phyloP scores from a whole-genome alignment of 2,888 invertebrate genomes.

The Scaptomyza parva region DNA sequence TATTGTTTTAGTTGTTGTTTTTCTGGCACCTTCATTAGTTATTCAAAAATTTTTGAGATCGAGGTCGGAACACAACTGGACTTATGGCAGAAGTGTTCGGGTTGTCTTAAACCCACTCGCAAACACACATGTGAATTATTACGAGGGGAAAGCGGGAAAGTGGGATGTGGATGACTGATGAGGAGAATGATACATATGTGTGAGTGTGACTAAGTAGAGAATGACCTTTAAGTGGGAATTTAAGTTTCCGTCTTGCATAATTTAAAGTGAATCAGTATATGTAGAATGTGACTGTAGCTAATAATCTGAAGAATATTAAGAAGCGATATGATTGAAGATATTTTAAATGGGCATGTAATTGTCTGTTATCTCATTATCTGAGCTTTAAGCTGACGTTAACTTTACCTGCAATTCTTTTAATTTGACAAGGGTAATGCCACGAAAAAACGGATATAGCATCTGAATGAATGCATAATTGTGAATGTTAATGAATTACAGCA shows the following conservation, averaged over 20 bases:
- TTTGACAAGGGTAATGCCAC: constrained; percentile 61
- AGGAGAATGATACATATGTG: constrained; percentile 5
- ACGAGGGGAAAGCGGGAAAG: neutral
- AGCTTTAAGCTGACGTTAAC: constrained; percentile 7
- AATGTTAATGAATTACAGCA: constrained; percentile 56
- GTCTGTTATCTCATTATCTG: neutral
- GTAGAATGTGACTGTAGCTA: constrained; percentile 1
- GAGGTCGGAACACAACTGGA: constrained; percentile 68
- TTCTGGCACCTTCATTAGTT: constrained; percentile 79
- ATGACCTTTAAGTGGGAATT: constrained; percentile 23
- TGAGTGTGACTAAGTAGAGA: constrained; percentile 18
- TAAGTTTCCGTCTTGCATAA: constrained; percentile 3
- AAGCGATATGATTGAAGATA: too few species aligned
- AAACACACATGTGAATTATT: constrained; percentile 61
- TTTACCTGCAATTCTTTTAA: constrained; percentile 46
- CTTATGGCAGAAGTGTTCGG: constrained; percentile 62
- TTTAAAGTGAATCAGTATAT: neutral
- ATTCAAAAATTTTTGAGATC: constrained; percentile 76
- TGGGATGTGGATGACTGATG: constrained; percentile 29
- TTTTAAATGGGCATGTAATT: neutral
- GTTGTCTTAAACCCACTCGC: constrained; percentile 41
- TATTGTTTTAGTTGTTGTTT: constrained; percentile 71
- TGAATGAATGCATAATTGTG: constrained; percentile 43
- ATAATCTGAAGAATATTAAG: neutral
- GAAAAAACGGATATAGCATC: constrained; percentile 2